These are phyloP conservation scores for Eutolmus rufibarbis DNA, from an alignment of 2,888 invertebrate genomes.

Conservation along the genomic window DNA sequence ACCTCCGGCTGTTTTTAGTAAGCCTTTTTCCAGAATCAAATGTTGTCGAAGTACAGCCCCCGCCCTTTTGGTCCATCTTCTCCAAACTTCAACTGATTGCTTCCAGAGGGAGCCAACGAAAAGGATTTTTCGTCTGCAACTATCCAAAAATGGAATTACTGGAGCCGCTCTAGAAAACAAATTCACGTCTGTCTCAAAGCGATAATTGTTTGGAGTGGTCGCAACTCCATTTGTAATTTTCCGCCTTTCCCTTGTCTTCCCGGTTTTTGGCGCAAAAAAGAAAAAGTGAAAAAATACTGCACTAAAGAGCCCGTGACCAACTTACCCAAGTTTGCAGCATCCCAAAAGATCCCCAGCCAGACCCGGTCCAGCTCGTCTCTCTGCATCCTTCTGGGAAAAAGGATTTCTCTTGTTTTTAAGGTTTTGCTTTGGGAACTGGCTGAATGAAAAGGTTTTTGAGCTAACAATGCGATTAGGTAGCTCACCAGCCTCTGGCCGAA, in stretches of 20 bases:
- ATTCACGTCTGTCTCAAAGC: conserved; percentile 2
- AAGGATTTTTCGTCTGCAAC: background rate
- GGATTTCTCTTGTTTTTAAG: background rate
- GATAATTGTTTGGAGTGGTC: conserved; percentile 8
- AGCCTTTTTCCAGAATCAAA: background rate
- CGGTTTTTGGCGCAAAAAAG: background rate
- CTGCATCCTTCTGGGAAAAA: background rate
- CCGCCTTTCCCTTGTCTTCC: background rate
- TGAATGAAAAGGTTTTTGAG: background rate
- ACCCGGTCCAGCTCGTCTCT: background rate
- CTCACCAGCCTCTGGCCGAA: background rate
- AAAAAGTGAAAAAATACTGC: background rate
- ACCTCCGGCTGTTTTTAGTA: background rate
- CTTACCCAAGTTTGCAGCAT: background rate
- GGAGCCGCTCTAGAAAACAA: background rate
- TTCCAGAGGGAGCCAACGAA: background rate
- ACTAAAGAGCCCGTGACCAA: conserved; percentile 8
- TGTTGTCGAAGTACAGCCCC: background rate
- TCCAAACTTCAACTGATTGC: background rate
- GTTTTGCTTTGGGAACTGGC: background rate
- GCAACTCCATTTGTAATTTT: conserved; percentile 4
- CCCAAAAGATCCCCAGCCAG: background rate
- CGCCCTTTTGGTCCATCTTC: background rate
- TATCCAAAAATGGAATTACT: background rate
- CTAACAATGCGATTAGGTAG: conserved; percentile 9